Evolutionary conservation across 2,797 vertebrate genomes (phyloP), one percentile per base, ranked within the genome.

Genomic region (Ataeniobius toweri): DNA sequence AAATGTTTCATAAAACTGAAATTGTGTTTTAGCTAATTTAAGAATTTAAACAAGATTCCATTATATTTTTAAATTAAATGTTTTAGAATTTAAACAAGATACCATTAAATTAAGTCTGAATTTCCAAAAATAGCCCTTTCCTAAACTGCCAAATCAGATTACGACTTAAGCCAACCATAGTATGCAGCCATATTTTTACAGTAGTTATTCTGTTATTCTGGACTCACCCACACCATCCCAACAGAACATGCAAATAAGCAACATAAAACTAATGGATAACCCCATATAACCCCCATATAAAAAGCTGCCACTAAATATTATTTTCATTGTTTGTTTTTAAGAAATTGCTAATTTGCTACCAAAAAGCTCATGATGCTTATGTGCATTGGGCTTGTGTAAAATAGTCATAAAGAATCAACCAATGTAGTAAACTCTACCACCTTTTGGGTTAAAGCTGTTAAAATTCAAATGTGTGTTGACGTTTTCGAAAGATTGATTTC

Each of bases 401-500:
- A 69, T 3, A 69, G 13, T 46, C 9, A n/a, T n/a, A 39, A 68
- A 24, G 12, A 44, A 44, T 24, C 4, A 44, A 44, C 13, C 6
- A 6, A 24, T 67, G 20, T 6, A 44, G 9, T 68, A 44, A 68
- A n/a, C 20, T 68, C 65, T 12, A 24, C 65, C 22, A 68, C 65
- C 41, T 68, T 46, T n/a, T 68, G 5, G 24, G 0, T 67, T 24
- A 14, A 41, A 67, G 22, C 36, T 68, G 1, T 22, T 41, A 56
- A 24, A 39, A 26, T 76, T 26, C 26, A 13, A 31, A 58, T 24
- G 65, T 48, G 24, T 12, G 46, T n/a, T 20, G 3, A 44, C 24
- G 41, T 41, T 76, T 26, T 76, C 14, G 67, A 79, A 80, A 74
- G 1, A 55, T 44, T 78, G 71, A 13, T 48, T 75, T 80, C 68